Percentiles rank a stretch among this genome's conserved stretches.
These are phyloP conservation scores for Alouatta palliata DNA, from an alignment of 2,113 vertebrate species.

Conservation along the genomic window DNA sequence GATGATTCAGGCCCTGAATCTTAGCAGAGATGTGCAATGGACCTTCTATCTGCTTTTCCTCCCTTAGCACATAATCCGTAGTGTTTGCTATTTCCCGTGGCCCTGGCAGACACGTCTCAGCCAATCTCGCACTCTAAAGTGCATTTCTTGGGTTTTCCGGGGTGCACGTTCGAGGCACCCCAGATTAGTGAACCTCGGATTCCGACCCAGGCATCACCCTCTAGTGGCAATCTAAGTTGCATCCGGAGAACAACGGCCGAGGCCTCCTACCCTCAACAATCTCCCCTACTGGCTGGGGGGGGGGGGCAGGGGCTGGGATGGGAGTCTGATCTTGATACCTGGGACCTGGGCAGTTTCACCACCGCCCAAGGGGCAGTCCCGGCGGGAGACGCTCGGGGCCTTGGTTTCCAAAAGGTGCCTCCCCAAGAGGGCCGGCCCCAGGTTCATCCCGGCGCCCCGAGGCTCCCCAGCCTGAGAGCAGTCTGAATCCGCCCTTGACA, in stretches of 20 bases:
- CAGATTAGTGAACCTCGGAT: not conserved
- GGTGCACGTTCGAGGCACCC: not conserved
- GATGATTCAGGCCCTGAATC: too few relatives aligned
- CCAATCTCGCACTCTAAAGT: not conserved
- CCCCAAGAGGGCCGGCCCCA: not conserved
- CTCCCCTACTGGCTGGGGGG: too few relatives aligned
- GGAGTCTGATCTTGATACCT: too few relatives aligned
- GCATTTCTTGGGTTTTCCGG: not conserved
- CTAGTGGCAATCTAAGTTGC: not conserved
- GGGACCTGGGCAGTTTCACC: not conserved
- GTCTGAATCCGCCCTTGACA: not conserved
- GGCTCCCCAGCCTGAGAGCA: not conserved
- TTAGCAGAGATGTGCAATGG: not conserved
- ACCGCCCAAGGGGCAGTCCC: not conserved
- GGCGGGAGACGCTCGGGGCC: not conserved
- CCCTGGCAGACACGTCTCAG: not conserved
- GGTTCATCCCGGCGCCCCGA: not conserved
- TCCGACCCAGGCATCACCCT: not conserved
- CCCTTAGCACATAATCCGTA: fast-evolving
- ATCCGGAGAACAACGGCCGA: not conserved
- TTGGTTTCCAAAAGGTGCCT: not conserved
- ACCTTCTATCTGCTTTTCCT: fast-evolving
- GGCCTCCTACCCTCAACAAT: too few relatives aligned
- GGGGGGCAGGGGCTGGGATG: too few relatives aligned
- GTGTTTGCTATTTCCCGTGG: fast-evolving